A percentile compares a stretch with the other conserved stretches of the same genome.
phyloP scores from a whole-genome alignment of 2,888 invertebrate genomes.

The Calliopum simillimum region DNA sequence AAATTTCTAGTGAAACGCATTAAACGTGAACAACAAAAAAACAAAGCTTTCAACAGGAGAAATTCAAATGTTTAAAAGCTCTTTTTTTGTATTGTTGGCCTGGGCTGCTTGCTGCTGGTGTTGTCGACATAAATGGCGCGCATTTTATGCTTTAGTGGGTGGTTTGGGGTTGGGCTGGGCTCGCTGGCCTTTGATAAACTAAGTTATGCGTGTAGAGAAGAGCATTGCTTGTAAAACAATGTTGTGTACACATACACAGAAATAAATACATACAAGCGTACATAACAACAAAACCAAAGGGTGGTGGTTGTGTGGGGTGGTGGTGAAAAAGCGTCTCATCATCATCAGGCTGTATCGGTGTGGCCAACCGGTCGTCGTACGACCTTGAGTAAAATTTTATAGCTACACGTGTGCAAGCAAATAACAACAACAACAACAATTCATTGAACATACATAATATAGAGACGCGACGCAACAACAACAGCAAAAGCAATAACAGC shows the following conservation, averaged over 20 bases:
- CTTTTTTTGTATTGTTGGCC: too few species aligned
- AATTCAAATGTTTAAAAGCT: too few species aligned
- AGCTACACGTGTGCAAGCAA: constrained; percentile 62
- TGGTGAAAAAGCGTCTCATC: too few species aligned
- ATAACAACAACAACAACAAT: constrained; percentile 40
- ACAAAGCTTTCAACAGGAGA: background rate
- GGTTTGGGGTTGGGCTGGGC: background rate
- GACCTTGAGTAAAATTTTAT: constrained; percentile 65
- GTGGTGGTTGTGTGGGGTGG: too few species aligned
- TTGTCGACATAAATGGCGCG: constrained; percentile 11
- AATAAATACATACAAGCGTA: too few species aligned
- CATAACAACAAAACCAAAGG: too few species aligned
- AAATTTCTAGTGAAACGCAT: background rate
- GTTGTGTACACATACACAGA: too few species aligned
- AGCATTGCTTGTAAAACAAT: background rate
- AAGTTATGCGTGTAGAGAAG: background rate
- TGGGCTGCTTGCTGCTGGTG: background rate
- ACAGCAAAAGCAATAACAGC: background rate
- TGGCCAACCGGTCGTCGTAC: constrained; percentile 40
- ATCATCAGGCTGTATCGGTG: background rate
- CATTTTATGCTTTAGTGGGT: background rate
- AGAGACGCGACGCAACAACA: constrained; percentile 38
- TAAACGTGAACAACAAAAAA: background rate
- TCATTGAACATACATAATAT: constrained; percentile 47
- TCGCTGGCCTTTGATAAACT: background rate